Evolutionary conservation across 30 jellyfish, hydroid and myxozoan genomes (phyloP).

Genomic region (Nemopilema nomurai): DNA sequence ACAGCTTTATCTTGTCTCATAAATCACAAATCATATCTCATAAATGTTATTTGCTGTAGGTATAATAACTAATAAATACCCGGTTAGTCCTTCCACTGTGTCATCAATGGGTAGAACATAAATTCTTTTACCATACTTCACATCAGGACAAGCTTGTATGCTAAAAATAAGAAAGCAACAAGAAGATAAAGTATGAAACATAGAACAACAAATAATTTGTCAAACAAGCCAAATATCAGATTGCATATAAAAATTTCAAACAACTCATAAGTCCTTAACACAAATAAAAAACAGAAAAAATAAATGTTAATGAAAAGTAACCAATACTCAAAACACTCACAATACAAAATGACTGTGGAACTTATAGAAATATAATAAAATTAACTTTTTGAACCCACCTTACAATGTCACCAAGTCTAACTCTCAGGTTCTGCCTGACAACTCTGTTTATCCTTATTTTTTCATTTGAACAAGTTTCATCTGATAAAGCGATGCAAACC

Average conservation of each 20-base stretch:
- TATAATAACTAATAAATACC: conserved; percentile 39
- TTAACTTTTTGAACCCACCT: conserved; percentile 47
- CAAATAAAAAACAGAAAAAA: neutral
- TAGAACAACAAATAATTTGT: neutral
- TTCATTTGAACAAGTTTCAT: conserved; percentile 85
- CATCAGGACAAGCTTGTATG: conserved; percentile 98
- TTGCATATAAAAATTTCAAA: neutral
- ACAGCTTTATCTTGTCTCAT: too few species aligned
- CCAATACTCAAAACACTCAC: too few species aligned
- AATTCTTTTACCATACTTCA: conserved; percentile 92
- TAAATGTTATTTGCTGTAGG: neutral
- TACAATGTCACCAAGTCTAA: conserved; percentile 95
- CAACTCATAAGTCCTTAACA: neutral
- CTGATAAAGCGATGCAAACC: conserved; percentile 96
- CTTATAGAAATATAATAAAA: neutral
- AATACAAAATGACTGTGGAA: neutral
- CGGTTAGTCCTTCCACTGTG: conserved; percentile 98
- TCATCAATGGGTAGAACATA: conserved; percentile 99
- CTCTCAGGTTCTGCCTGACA: conserved; percentile 97
- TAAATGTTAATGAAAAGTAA: too few species aligned
- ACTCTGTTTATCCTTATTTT: conserved; percentile 90
- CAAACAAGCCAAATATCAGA: neutral
- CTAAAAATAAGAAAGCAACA: conserved; percentile 26
- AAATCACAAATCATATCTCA: too few species aligned
- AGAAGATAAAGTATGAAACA: neutral